Evolutionary conservation across 2,888 invertebrate species (phyloP).

Genomic region (Petrolisthes manimaculis): DNA sequence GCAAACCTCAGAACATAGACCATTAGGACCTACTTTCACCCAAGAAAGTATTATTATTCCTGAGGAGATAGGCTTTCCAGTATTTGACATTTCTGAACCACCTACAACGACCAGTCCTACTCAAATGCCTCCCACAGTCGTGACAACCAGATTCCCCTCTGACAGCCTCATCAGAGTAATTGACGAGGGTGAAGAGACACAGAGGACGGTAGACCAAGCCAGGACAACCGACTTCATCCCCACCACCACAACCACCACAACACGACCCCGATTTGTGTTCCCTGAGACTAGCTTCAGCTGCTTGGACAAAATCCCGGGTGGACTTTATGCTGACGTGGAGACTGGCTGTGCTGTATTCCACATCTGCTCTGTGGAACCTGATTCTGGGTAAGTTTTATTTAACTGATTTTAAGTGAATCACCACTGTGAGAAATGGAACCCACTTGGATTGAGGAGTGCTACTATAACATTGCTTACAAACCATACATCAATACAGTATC

Average conservation of each 20-base stretch:
- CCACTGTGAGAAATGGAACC: no score
- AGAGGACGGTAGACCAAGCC: constrained; percentile 16
- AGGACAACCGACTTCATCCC: constrained; percentile 27
- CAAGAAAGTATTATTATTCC: background rate
- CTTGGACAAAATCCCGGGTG: constrained; percentile 69
- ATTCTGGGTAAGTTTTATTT: constrained; percentile 45
- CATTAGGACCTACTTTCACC: constrained; percentile 12
- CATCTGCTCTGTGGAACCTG: constrained; percentile 69
- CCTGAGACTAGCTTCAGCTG: constrained; percentile 69
- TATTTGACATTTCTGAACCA: constrained; percentile 8
- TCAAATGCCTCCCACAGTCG: constrained; percentile 37
- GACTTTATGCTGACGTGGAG: constrained; percentile 69
- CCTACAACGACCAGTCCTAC: constrained; percentile 16
- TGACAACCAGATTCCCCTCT: constrained; percentile 53
- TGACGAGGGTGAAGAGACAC: constrained; percentile 40
- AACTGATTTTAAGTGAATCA: no score
- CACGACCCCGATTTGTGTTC: constrained; percentile 65
- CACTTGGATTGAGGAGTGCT: background rate
- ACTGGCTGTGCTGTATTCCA: constrained; percentile 69
- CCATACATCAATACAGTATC: no score
- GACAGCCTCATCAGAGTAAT: constrained; percentile 54
- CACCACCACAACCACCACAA: constrained; percentile 43
- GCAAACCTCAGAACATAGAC: background rate
- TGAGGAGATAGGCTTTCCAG: no score
- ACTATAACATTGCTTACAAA: background rate